Base-by-base conservation (phyloP, 2,113 vertebrate genomes). In the Nannospalax galili region DNA sequence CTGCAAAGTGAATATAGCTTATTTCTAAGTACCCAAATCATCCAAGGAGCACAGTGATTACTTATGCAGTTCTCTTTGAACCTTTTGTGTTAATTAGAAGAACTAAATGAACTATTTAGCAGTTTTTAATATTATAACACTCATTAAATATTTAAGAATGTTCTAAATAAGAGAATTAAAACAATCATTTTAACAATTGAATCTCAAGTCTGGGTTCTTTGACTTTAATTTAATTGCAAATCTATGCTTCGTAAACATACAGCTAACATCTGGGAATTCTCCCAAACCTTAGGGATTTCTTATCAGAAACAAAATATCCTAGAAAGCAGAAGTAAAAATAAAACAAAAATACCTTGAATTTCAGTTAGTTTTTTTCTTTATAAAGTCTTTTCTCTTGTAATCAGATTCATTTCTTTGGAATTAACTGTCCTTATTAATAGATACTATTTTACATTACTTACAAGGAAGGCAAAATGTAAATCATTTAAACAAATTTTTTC, bases 131-230 rank as follows among this genome's bases (percentile, higher is more conserved):
- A 94, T 95, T 87, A 86, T 0, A 88, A 80, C 88, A 93, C 45
- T 93, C 94, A 96, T 95, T 60, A 96, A 97, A 92, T 94, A 95
- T 93, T 89, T 95, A 96, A 84, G 42, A 77, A 58, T 58, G 42
- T 20, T 90, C 81, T 92, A 91, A 96, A 92, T 69, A 95, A 37
- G 30, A 93, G 69, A 91, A 88, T 79, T 93, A 75, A 97, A 96
- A 80, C 77, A 75, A 91, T 86, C 85, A 67, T 96, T 96, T 95
- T 93, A 93, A 84, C 69, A 90, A 80, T n/a, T 75, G 7, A 16
- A 91, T 89, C 92, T 93, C 52, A 84, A 81, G 48, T 88, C 19
- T 79, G 16, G 42, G 14, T 94, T 94, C 69, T 92, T 95, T 79
- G 40, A 37, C 96, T 93, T 35, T 58, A 75, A 82, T 75, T 96